Percentiles rank a stretch among this genome's conserved stretches.
phyloP scores from a whole-genome alignment of 2,797 vertebrate species.

The Melanotaenia parkinsoni region DNA sequence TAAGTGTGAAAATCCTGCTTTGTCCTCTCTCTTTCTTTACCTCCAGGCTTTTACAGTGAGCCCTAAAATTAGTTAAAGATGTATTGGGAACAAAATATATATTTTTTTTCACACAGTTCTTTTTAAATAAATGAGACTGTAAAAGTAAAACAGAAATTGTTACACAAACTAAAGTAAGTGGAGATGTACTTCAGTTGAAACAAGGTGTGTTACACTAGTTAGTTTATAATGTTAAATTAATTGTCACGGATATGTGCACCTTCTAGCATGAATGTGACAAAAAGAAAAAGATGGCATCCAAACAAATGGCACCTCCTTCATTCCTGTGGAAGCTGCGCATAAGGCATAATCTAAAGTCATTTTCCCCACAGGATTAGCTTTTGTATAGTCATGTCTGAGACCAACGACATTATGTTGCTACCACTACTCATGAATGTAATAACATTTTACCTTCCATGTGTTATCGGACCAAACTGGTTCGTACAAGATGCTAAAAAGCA shows the following conservation, averaged over 20 bases:
- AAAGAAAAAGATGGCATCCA: not conserved
- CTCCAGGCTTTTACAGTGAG: not conserved
- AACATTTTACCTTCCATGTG: not conserved
- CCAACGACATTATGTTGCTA: not conserved
- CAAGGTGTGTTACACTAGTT: not conserved
- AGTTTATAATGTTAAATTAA: not conserved
- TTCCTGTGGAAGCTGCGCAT: not conserved
- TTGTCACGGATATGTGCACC: not conserved
- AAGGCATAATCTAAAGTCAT: not conserved
- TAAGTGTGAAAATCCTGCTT: conserved; percentile 48
- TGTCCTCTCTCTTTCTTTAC: not conserved
- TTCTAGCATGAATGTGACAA: not conserved
- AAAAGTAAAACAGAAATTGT: not conserved
- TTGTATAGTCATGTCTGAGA: not conserved
- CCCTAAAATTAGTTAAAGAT: not conserved
- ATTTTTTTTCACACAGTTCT: not conserved
- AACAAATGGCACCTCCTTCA: not conserved
- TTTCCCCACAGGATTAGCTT: not conserved
- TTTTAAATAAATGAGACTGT: not conserved
- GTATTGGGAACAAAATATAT: not conserved
- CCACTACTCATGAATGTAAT: no score
- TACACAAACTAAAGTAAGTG: not conserved
- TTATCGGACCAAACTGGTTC: not conserved
- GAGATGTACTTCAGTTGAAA: not conserved
- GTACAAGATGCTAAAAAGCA: not conserved